phyloP scores from a whole-genome alignment of 2,888 invertebrate genomes.

The Phrixothrix hirtus region DNA sequence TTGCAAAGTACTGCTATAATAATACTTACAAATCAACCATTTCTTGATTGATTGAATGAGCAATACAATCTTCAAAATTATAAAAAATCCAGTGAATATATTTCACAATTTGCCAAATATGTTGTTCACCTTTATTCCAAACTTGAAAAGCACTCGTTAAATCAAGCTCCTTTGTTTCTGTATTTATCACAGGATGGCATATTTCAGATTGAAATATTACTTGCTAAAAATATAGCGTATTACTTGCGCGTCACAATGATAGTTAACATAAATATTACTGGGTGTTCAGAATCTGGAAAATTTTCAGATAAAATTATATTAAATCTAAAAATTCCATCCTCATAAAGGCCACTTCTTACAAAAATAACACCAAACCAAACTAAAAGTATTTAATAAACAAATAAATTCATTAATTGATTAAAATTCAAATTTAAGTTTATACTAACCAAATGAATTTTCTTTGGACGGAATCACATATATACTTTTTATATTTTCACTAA shows the following conservation, averaged over 20 bases:
- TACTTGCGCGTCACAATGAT: background rate
- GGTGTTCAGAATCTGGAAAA: conserved; percentile 84
- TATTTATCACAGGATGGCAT: conserved; percentile 85
- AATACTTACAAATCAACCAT: conserved; percentile 68
- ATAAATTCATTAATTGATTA: too few relatives aligned
- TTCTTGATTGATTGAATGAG: conserved; percentile 71
- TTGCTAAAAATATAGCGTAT: conserved; percentile 61
- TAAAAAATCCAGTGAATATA: conserved; percentile 82
- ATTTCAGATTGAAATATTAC: conserved; percentile 82
- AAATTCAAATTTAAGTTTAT: background rate
- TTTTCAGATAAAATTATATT: conserved; percentile 81
- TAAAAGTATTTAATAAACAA: conserved; percentile 58
- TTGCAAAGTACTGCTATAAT: background rate
- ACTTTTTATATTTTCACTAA: conserved; percentile 83
- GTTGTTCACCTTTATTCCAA: conserved; percentile 83
- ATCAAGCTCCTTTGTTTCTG: conserved; percentile 76
- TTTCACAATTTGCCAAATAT: conserved; percentile 88
- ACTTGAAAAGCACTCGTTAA: conserved; percentile 78
- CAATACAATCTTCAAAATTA: conserved; percentile 70
- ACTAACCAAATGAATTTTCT: conserved; percentile 78
- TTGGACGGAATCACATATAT: conserved; percentile 92
- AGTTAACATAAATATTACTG: conserved; percentile 63
- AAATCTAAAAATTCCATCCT: conserved; percentile 90
- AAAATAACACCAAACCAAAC: conserved; percentile 93
- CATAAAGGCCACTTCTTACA: conserved; percentile 84